These are phyloP conservation scores for Ypsolopha sequella DNA, from an alignment of 2,888 invertebrate genomes.

Conservation along the genomic window DNA sequence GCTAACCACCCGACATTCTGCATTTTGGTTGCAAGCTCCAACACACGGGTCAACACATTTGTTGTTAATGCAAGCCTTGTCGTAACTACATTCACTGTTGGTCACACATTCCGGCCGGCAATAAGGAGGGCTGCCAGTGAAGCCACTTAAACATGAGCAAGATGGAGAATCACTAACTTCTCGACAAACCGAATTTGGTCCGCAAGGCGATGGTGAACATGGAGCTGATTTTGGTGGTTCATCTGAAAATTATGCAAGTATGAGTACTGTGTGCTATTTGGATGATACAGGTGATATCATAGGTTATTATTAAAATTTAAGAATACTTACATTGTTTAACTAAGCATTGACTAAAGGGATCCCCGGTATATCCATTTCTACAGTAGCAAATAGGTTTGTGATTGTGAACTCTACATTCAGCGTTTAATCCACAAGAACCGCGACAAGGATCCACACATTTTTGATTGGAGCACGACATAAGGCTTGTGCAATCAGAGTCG, in stretches of 20 bases:
- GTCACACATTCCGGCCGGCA: conserved; percentile 88
- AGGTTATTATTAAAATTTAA: not conserved
- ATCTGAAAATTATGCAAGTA: conserved; percentile 19
- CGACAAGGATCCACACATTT: conserved; percentile 86
- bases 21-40: conserved; percentile 82
- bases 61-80: conserved; percentile 82
- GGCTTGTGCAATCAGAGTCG: conserved; percentile 82
- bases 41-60: conserved; percentile 86
- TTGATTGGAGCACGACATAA: conserved; percentile 81
- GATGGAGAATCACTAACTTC: conserved; percentile 68
- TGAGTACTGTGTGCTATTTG: too few species aligned
- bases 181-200: conserved; percentile 80
- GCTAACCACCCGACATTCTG: conserved; percentile 83
- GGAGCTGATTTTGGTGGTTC: conserved; percentile 51
- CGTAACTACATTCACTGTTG: conserved; percentile 82
- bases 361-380: conserved; percentile 77
- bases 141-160: conserved; percentile 80
- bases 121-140: conserved; percentile 79
- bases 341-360: conserved; percentile 82
- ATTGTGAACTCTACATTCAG: conserved; percentile 83
- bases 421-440: conserved; percentile 82
- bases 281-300: too few species aligned
- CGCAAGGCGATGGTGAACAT: conserved; percentile 83
- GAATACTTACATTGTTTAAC: conserved; percentile 32
- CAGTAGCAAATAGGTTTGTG: conserved; percentile 91